These are phyloP conservation scores for Tyria jacobaeae DNA, from an alignment of 2,888 invertebrate species.

Conservation along the genomic window DNA sequence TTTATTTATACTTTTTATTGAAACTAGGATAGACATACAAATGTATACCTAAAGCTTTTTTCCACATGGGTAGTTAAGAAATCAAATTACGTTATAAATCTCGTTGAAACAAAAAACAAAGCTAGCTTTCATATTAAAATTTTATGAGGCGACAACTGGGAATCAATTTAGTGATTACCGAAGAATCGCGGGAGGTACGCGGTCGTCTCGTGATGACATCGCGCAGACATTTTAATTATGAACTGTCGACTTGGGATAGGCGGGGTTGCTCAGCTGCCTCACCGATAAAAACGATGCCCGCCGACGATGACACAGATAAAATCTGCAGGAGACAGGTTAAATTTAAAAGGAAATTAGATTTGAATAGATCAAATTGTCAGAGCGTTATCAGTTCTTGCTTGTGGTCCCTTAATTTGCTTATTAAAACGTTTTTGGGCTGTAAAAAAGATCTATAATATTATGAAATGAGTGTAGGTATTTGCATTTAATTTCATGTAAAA, in stretches of 20 bases:
- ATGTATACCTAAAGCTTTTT: neutral
- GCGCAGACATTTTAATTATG: constrained; percentile 84
- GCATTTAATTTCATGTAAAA: constrained; percentile 25
- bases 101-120: constrained; percentile 47
- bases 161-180: constrained; percentile 81
- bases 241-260: constrained; percentile 75
- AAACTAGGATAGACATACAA: neutral
- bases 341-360: constrained; percentile 80
- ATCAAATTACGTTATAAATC: constrained; percentile 23
- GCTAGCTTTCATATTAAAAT: constrained; percentile 63
- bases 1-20: too few species aligned
- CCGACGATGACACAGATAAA: constrained; percentile 76
- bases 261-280: constrained; percentile 60
- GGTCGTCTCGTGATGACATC: constrained; percentile 72
- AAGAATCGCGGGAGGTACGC: constrained; percentile 62
- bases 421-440: constrained; percentile 33
- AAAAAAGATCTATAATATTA: constrained; percentile 31
- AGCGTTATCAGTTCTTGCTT: constrained; percentile 54
- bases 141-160: constrained; percentile 67
- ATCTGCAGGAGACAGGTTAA: constrained; percentile 78
- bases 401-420: constrained; percentile 56
- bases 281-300: constrained; percentile 74
- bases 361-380: constrained; percentile 75
- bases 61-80: neutral
- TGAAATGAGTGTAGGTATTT: constrained; percentile 34